These are phyloP conservation scores for Martes martes DNA, from an alignment of 2,113 vertebrate genomes.

Conservation along the genomic window DNA sequence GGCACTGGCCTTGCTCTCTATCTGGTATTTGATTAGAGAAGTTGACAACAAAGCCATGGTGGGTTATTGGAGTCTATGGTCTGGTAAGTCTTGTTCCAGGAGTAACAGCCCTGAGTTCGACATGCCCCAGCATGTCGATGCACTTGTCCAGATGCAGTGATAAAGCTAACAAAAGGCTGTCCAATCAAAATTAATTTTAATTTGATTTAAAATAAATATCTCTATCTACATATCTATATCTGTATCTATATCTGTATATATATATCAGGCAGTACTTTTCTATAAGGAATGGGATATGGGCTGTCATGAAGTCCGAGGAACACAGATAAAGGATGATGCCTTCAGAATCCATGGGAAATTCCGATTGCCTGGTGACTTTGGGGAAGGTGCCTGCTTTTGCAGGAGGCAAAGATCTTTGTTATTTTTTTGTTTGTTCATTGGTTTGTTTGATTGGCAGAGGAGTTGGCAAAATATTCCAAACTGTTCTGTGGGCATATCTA, in stretches of 20 bases:
- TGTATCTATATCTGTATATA: too few relatives aligned
- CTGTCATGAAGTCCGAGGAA: background rate
- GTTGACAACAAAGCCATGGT: background rate
- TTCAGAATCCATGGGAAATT: background rate
- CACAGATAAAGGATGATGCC: background rate
- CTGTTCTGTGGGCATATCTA: background rate
- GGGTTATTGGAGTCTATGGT: background rate
- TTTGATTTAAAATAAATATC: background rate
- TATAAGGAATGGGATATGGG: background rate
- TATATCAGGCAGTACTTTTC: background rate
- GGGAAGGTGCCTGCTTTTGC: background rate
- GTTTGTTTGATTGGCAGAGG: background rate
- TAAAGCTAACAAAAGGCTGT: background rate
- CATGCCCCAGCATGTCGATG: background rate
- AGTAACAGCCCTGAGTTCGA: background rate
- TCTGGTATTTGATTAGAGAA: constrained; percentile 23
- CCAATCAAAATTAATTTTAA: background rate
- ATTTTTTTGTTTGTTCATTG: background rate
- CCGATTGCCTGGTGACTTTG: background rate
- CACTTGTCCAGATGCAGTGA: background rate
- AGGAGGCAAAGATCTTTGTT: background rate
- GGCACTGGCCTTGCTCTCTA: background rate
- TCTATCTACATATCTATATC: too few relatives aligned
- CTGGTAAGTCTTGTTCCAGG: background rate
- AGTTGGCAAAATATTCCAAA: background rate